Percentiles rank a stretch among this genome's conserved stretches.
phyloP scores from a whole-genome alignment of 2,113 vertebrate species.

The Mobula birostris region DNA sequence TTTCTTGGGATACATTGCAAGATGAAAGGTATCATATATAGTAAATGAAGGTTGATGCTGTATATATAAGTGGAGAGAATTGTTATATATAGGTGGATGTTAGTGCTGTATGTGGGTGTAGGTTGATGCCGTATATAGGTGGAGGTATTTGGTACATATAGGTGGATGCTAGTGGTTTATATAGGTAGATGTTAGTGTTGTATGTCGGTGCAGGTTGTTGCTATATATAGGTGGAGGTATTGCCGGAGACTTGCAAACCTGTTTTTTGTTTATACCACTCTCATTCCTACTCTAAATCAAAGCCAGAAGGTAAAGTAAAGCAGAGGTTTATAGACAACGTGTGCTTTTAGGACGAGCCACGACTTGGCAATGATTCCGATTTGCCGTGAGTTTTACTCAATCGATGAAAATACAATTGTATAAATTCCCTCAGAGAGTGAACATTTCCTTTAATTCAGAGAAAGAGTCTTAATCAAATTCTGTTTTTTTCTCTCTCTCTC shows the following conservation, averaged over 20 bases:
- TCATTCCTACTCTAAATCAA: not conserved
- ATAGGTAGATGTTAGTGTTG: no score
- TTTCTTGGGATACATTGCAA: no score
- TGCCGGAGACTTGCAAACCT: not conserved
- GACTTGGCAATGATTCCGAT: not conserved
- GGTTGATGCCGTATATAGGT: no score
- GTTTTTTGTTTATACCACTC: not conserved
- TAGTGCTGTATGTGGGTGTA: no score
- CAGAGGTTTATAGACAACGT: not conserved
- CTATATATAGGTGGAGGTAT: no score
- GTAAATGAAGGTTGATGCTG: no score
- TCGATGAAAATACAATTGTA: constrained; percentile 19
- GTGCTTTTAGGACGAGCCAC: not conserved
- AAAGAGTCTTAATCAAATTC: constrained; percentile 33
- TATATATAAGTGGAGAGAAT: no score
- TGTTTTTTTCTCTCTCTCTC: constrained; percentile 46
- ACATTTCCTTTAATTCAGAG: constrained; percentile 6
- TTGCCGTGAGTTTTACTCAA: not conserved
- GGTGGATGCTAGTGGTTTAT: no score
- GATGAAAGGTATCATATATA: no score
- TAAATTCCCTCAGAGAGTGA: constrained; percentile 16
- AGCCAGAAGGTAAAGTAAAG: not conserved
- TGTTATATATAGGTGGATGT: no score
- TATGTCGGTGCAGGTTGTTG: no score
- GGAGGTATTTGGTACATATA: no score